Evolutionary conservation across 2,888 invertebrate species (phyloP).

Genomic region (Drosophila limbata): DNA sequence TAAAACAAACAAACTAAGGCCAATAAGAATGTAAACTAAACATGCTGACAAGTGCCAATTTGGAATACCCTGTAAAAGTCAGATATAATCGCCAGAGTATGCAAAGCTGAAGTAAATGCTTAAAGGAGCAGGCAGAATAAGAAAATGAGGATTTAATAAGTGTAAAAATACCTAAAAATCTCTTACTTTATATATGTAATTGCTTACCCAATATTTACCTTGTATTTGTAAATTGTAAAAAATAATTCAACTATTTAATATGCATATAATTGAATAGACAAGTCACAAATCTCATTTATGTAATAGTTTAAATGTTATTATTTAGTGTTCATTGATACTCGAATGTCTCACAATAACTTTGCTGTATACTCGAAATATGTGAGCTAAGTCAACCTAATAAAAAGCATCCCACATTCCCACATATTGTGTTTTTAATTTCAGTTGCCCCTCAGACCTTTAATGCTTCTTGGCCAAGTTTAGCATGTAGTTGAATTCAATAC

Average conservation of each 20-base stretch:
- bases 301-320: not conserved
- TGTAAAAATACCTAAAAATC: too few relatives aligned
- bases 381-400: constrained; percentile 1
- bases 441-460: constrained; percentile 1
- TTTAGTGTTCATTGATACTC: not conserved
- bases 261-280: too few relatives aligned
- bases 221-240: too few relatives aligned
- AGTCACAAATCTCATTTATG: too few relatives aligned
- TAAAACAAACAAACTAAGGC: constrained; percentile 43
- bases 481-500: constrained; percentile 16
- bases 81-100: not conserved
- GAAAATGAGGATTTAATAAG: too few relatives aligned
- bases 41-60: constrained; percentile 27
- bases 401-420: constrained; percentile 24
- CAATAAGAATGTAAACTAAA: constrained; percentile 38
- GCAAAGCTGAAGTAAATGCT: not conserved
- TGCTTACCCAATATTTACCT: too few relatives aligned
- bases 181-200: too few relatives aligned
- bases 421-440: constrained; percentile 13
- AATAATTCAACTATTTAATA: too few relatives aligned
- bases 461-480: constrained; percentile 17
- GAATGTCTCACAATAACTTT: not conserved
- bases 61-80: constrained; percentile 4
- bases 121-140: not conserved
- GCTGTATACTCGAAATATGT: not conserved